Evolutionary conservation across 1,140 invertebrate genomes (phyloP), one percentile per base, ranked within the genome.

Genomic region (Dendroctonus ponderosae): DNA sequence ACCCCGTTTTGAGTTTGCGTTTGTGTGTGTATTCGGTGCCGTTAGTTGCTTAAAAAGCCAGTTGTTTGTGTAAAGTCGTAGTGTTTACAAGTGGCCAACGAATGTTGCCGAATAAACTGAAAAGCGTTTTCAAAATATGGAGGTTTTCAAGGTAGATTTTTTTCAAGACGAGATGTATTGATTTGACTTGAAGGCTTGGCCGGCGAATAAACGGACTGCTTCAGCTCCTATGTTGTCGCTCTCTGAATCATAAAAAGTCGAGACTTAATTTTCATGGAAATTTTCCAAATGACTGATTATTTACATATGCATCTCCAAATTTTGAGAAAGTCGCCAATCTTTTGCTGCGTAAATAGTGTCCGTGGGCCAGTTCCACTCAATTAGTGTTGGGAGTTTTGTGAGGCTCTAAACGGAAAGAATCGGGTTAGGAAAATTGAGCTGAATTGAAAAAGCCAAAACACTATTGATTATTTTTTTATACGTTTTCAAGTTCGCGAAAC

Each of bases 221-320:
- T 77, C 76, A 75, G 71, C 70, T 77, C 75, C 76, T 76, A 76
- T 75, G 76, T 77, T 72, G 71, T 76, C 77, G 74, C 75, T 75
- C 74, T 75, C 74, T 77, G 74, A 77, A 72, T 78, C 77, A 74
- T 78, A 76, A 79, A 78, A 79, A 78, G 78, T 76, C 74, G 68
- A 70, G 74, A 75, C 72, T 74, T 69, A 74, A 72, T 78, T 78
- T 78, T 78, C 75, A 73, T 73, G 56, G 76, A 75, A 77, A 78
- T 76, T 78, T 78, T 78, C 77, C 76, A 78, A 78, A 78, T 76
- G 76, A 78, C 73, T 78, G 77, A 75, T 74, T 56, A 49, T 74
- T 72, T 73, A 77, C 71, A 72, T 74, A 77, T 69, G 72, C 75
- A 71, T 75, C 70, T 76, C 67, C 67, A 70, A 77, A 74, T 70